phyloP scores from a whole-genome alignment of 2,797 vertebrate species.

The Limnodromus scolopaceus region DNA sequence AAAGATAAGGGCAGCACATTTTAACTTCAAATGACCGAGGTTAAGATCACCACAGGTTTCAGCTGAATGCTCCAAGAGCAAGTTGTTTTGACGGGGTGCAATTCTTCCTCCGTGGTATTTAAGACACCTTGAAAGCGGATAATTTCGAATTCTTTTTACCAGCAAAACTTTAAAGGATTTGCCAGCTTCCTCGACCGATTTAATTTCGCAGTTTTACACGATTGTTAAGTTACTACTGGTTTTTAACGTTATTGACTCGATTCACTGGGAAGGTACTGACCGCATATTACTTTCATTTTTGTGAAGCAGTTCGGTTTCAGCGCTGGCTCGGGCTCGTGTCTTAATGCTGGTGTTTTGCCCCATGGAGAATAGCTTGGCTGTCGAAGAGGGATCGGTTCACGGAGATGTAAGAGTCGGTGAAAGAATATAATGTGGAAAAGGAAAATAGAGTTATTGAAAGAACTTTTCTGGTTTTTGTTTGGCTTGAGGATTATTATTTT shows the following conservation, averaged over 20 bases:
- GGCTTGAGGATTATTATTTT: neutral
- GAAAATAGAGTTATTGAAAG: neutral
- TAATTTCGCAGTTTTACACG: neutral
- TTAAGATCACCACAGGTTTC: neutral
- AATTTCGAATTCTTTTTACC: neutral
- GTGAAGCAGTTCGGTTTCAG: neutral
- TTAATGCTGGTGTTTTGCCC: conserved; percentile 13
- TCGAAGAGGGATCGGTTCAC: neutral
- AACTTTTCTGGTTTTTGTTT: neutral
- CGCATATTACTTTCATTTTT: conserved; percentile 49
- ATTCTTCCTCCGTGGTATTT: neutral
- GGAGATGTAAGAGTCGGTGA: neutral
- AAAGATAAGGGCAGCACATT: neutral
- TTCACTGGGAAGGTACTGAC: neutral
- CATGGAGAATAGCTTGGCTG: neutral
- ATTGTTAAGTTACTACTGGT: neutral
- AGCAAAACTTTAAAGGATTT: neutral
- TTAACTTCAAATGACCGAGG: neutral
- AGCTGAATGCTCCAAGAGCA: neutral
- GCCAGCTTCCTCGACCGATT: neutral
- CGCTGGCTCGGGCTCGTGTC: fast-evolving
- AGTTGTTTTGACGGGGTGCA: neutral
- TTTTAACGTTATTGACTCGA: neutral
- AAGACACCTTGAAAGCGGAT: neutral
- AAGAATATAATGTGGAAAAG: neutral